Evolutionary conservation across 2,113 vertebrate species (phyloP).

Genomic region (human): GRCh38 chr1:9318501-9319000

Average conservation of each 20-base stretch:
- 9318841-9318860: not conserved
- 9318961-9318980: too few relatives aligned
- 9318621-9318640: not conserved
- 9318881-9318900: not conserved
- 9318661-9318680: rapidly evolving
- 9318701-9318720: not conserved
- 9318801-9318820: not conserved
- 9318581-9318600: not conserved
- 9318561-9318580: not conserved
- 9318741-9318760: not conserved
- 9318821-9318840: not conserved
- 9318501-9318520: not conserved
- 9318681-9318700: not conserved
- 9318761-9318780: not conserved
- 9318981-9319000: too few relatives aligned
- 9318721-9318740: rapidly evolving
- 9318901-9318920: not conserved
- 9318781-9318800: not conserved
- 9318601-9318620: not conserved
- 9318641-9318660: rapidly evolving
- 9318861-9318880: not conserved
- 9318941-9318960: too few relatives aligned
- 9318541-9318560: not conserved
- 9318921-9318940: too few relatives aligned
- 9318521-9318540: not conserved